A percentile compares a stretch with the other conserved stretches of the same genome.
Conservation (phyloP, 2,888 invertebrate genomes). For the Lingula anatina region DNA sequence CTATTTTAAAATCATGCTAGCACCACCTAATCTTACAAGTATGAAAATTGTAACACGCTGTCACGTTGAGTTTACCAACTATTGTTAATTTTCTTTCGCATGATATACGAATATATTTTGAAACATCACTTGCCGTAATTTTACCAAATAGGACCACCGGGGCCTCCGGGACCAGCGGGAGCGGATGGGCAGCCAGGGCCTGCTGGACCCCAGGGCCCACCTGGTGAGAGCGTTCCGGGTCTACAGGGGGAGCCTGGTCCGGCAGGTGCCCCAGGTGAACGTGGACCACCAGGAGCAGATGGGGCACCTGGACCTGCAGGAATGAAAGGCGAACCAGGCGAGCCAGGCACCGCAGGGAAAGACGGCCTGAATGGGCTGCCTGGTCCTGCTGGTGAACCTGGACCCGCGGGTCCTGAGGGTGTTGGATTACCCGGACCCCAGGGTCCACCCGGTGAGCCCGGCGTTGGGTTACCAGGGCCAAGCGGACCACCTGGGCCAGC, state of each 20-base stretch:
- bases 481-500: constrained; percentile 11
- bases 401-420: constrained; percentile 16
- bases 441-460: constrained; percentile 15
- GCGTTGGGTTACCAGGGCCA: too few species aligned
- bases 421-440: constrained; percentile 11
- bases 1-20: too few species aligned
- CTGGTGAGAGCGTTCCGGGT: constrained; percentile 9
- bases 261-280: constrained; percentile 9
- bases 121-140: too few species aligned
- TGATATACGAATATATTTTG: too few species aligned
- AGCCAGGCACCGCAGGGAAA: constrained; percentile 12
- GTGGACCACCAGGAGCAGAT: constrained; percentile 4
- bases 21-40: too few species aligned
- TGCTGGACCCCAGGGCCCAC: constrained; percentile 5
- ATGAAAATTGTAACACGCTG: too few species aligned
- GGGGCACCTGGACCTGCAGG: constrained; percentile 10
- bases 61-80: too few species aligned
- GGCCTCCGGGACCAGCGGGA: constrained; percentile 9
- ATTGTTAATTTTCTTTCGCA: too few species aligned
- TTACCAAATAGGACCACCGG: too few species aligned
- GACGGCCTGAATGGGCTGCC: constrained; percentile 11
- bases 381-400: constrained; percentile 14
- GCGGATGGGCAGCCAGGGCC: constrained; percentile 9
- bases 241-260: constrained; percentile 15
- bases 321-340: constrained; percentile 12